Base-by-base conservation (phyloP, 1,140 invertebrate species). In the Drosophila neocordata region DNA sequence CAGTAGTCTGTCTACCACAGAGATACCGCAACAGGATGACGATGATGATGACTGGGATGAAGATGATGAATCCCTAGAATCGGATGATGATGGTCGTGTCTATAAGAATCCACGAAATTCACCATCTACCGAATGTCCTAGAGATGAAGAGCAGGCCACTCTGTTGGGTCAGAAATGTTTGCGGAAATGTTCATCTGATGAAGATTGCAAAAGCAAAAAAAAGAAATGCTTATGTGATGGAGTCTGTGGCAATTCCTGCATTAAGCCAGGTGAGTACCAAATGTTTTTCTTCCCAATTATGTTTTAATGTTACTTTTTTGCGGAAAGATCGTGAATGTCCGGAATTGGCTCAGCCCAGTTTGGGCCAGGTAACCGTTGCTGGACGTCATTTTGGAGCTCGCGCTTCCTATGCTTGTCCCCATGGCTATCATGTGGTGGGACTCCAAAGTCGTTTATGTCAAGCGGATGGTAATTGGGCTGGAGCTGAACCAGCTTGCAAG, bases 151-250 rank as follows among this genome's bases (percentile, higher is more conserved):
- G 68, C 94, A 95, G 73, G 95, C 91, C 64, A 92, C 91, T 1
- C 38, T 90, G 2, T 79, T 95, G 91, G 96, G 95, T 2, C 96
- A 98, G 77, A 96, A 96, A 82, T 99, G 98, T 92, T 93, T 98
- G 51, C 94, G 98, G 69, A 97, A 98, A 91, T 99, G 98, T 91
- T 97, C 95, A 0, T 95, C 96, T 0, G 97, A 99, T 89, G 96
- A 97, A 84, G 98, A 99, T 89, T 99, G 98, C 92, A 98, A 98
- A 92, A 98, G 97, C 89, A 96, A 98, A 92, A 97, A 98, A 92
- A 99, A 99, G 92, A 97, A 97, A 88, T 99, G 98, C 90, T 93
- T 98, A 52, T 99, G 98, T 91, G 98, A 99, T 90, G 98, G 98
- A 35, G 94, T 96, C 2, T 99, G 98, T 90, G 98, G 98, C 20